These are phyloP conservation scores for Fissipunctia ypsillon DNA, from an alignment of 2,888 invertebrate species.

Conservation along the genomic window DNA sequence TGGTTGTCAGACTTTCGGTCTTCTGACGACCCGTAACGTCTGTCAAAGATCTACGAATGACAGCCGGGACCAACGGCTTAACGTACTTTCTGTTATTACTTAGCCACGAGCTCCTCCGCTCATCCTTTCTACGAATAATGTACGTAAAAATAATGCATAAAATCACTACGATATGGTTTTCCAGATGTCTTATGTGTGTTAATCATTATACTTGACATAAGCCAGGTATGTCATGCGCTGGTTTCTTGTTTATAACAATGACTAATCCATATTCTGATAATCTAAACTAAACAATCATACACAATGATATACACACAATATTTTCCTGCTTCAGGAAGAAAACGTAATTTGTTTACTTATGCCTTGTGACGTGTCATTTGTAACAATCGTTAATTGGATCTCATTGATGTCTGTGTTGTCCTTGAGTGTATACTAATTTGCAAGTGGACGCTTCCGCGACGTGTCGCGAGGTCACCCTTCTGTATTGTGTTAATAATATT, in stretches of 20 bases:
- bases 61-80: too few species aligned
- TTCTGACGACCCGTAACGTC: too few species aligned
- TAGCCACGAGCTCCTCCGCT: too few species aligned
- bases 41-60: too few species aligned
- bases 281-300: constrained; percentile 29
- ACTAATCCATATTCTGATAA: constrained; percentile 40
- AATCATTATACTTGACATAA: constrained; percentile 2
- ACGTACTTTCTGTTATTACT: too few species aligned
- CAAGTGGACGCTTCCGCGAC: constrained; percentile 86
- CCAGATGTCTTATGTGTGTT: not conserved
- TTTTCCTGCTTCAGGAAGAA: constrained; percentile 50
- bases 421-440: constrained; percentile 85
- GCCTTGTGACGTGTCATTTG: constrained; percentile 51
- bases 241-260: constrained; percentile 41
- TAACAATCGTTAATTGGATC: constrained; percentile 68
- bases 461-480: constrained; percentile 74
- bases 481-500: constrained; percentile 73
- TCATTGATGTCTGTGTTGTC: constrained; percentile 71
- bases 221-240: constrained; percentile 3
- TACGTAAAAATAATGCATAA: not conserved
- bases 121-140: not conserved
- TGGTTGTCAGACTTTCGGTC: too few species aligned
- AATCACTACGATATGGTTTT: not conserved
- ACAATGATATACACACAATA: not conserved
- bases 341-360: constrained; percentile 43